Conservation (phyloP, 2,797 vertebrate genomes). For the Acanthurus leucopareius region DNA sequence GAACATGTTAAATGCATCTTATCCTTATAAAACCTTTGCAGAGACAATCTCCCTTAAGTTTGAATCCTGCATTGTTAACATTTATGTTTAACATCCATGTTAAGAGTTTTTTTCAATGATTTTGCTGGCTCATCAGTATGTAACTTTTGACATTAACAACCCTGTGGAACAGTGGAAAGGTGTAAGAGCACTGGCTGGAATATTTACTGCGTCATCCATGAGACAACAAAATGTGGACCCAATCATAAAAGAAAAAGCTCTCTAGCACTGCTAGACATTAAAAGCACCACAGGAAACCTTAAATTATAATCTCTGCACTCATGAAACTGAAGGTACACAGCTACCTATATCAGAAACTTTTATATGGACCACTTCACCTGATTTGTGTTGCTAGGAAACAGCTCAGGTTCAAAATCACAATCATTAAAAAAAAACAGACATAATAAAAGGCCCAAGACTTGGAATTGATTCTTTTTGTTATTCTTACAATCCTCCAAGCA, state of each 20-base stretch:
- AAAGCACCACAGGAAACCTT: too few relatives aligned
- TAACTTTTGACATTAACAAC: too few relatives aligned
- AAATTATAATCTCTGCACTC: too few relatives aligned
- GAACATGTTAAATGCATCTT: neutral
- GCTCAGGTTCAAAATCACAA: neutral
- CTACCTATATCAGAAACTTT: neutral
- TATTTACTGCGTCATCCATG: too few relatives aligned
- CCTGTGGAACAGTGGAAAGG: too few relatives aligned
- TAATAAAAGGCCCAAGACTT: neutral
- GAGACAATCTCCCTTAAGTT: neutral
- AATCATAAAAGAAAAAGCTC: too few relatives aligned
- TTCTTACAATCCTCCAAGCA: neutral
- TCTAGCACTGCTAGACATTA: too few relatives aligned
- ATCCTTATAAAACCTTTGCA: neutral
- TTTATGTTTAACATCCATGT: neutral
- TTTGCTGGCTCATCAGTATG: too few relatives aligned
- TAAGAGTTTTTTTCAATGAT: neutral
- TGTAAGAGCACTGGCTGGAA: too few relatives aligned
- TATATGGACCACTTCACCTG: neutral
- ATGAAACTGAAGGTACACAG: neutral
- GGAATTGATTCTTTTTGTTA: neutral
- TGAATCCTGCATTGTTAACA: neutral
- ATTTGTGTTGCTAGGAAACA: conserved; percentile 15
- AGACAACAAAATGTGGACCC: too few relatives aligned
- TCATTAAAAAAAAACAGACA: neutral